Evolutionary conservation across 2,888 invertebrate genomes (phyloP).

Genomic region (Sicus ferrugineus): DNA sequence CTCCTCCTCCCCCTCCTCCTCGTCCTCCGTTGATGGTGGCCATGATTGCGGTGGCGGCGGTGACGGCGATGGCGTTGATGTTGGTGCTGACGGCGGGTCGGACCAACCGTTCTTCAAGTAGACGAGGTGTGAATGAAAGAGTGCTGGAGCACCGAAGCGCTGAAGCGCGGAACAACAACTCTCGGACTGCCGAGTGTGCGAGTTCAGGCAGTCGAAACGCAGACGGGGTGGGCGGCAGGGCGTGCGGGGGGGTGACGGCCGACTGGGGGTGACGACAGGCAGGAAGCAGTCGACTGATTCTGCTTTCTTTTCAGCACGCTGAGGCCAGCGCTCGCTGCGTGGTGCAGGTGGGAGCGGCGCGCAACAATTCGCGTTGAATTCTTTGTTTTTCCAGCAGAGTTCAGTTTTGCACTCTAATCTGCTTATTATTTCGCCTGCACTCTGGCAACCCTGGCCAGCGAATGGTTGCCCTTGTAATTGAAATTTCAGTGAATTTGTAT

Average conservation of each 20-base stretch:
- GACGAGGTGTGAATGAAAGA: slow-evolving; percentile 34
- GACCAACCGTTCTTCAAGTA: neutral
- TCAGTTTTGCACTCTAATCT: slow-evolving; percentile 11
- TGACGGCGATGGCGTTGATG: neutral
- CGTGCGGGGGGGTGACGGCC: neutral
- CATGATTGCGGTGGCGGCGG: neutral
- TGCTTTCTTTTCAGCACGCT: neutral
- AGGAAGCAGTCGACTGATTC: neutral
- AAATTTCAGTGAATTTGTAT: too few relatives aligned
- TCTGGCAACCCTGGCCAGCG: slow-evolving; percentile 19
- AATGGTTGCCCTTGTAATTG: too few relatives aligned
- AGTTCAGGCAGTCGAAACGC: neutral
- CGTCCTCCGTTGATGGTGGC: too few relatives aligned
- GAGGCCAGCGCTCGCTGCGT: too few relatives aligned
- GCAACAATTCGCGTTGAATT: slow-evolving; percentile 30
- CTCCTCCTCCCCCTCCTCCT: too few relatives aligned
- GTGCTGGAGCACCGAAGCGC: slow-evolving; percentile 22
- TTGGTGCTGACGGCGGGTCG: neutral
- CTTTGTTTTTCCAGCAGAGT: slow-evolving; percentile 34
- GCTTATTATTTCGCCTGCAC: neutral
- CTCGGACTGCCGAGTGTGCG: neutral
- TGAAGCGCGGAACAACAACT: neutral
- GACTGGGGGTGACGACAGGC: neutral
- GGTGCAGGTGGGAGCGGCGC: neutral
- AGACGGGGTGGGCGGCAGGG: neutral